Base-by-base conservation (phyloP, 1,140 invertebrate genomes). In the Ips nitidus region DNA sequence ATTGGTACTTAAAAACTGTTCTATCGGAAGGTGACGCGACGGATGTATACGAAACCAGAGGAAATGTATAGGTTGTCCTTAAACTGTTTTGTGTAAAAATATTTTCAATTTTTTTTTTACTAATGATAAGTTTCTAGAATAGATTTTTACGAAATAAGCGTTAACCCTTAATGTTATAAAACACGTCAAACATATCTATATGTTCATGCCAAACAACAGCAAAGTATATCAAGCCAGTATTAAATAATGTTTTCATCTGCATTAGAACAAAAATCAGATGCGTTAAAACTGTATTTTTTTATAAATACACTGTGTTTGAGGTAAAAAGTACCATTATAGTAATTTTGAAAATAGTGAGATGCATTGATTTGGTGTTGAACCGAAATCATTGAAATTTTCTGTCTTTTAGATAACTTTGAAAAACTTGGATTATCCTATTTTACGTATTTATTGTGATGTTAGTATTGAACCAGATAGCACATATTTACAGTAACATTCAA, bases 161-260 rank as follows among this genome's bases (percentile, higher is more conserved):
- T 69, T 71, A 72, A 73, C 75, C 74, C 71, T 76, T 77, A 71
- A 22, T 58, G 47, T 64, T 64, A 70, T 53, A 67, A 61, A 75
- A 73, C 70, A 64, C 71, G 63, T 71, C 64, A 76, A 75, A 75
- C 77, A 78, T 77, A 77, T 77, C 77, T 78, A 72, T 22, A 22
- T 71, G 73, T 75, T 78, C 75, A 79, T 77, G 76, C 75, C 77
- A 79, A 8, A 22, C 57, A 71, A 43, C 61, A 71, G 36, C 42
- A 66, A 71, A 74, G 68, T 70, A 73, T 72, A 70, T 74, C 66
- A 63, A 75, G 73, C 74, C 78, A 80, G 78, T 80, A 80, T 79
- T 80, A 80, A 22, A 22, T 22, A 78, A 78, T 22, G 45, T 50
- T 50, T 50, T 50, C 22, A 50, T 50, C 45, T 50, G 45, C 45